These are phyloP conservation scores for Hofmannophila pseudospretella DNA, from an alignment of 2,888 invertebrate genomes.

Conservation along the genomic window DNA sequence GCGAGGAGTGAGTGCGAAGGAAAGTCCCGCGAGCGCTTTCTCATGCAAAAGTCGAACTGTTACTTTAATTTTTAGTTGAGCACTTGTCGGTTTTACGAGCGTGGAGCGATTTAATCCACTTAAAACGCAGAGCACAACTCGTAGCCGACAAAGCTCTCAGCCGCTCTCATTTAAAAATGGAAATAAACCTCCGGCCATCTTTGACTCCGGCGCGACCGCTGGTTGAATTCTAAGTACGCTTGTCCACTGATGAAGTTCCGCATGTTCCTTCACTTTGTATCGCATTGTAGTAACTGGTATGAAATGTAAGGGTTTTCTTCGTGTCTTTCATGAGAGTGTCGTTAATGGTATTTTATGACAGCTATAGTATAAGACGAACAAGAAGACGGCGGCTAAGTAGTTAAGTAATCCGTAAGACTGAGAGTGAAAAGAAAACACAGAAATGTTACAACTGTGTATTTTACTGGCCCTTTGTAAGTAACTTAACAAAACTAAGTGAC, in stretches of 20 bases:
- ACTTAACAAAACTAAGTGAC: no score
- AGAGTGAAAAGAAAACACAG: no score
- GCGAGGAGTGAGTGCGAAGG: slow-evolving; percentile 59
- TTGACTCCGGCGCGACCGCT: slow-evolving; percentile 65
- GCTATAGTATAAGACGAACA: no score
- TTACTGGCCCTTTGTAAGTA: no score
- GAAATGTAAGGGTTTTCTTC: no score
- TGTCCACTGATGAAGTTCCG: slow-evolving; percentile 54
- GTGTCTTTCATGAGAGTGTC: no score
- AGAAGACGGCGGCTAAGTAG: no score
- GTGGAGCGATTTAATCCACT: slow-evolving; percentile 78
- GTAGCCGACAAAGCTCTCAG: slow-evolving; percentile 76
- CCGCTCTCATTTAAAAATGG: slow-evolving; percentile 78
- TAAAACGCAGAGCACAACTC: slow-evolving; percentile 78
- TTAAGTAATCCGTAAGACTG: no score
- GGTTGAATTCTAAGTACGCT: slow-evolving; percentile 70
- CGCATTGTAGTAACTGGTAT: background rate
- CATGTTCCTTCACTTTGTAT: slow-evolving; percentile 19
- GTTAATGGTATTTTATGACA: no score
- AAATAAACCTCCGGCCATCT: slow-evolving; percentile 76
- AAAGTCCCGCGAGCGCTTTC: slow-evolving; percentile 67
- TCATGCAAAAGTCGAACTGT: slow-evolving; percentile 77
- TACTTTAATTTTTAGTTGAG: slow-evolving; percentile 75
- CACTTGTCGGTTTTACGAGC: slow-evolving; percentile 78
- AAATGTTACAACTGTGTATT: no score